Evolutionary conservation across 2,113 vertebrate species (phyloP).

Genomic region (Megaceryle torquata): DNA sequence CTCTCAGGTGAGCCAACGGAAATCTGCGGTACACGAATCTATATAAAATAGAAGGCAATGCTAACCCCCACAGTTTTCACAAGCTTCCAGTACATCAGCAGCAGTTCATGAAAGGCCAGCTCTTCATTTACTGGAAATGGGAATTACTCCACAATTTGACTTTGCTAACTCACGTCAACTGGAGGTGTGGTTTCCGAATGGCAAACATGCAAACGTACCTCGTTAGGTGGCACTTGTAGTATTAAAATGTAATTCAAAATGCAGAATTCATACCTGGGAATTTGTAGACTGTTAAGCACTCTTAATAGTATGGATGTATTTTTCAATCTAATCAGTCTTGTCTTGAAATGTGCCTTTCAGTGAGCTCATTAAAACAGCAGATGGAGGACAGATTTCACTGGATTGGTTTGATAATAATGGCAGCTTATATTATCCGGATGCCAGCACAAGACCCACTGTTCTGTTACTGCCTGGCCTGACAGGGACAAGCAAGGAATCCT

Average conservation of each 20-base stretch:
- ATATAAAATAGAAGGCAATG: neutral
- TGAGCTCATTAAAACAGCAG: conserved; percentile 93
- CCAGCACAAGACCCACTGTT: conserved; percentile 86
- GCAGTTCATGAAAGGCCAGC: neutral
- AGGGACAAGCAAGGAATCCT: conserved; percentile 96
- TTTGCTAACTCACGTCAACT: neutral
- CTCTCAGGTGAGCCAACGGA: neutral
- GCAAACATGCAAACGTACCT: neutral
- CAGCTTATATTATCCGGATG: conserved; percentile 81
- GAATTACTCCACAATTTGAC: neutral
- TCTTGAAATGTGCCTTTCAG: conserved; percentile 78
- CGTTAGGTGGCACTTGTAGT: neutral
- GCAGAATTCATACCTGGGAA: neutral
- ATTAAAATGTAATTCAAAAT: neutral
- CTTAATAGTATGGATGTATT: neutral
- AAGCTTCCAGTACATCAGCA: neutral
- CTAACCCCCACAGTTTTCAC: neutral
- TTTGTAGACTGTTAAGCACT: neutral
- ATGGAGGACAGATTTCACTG: conserved; percentile 98
- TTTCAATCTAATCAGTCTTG: conserved; percentile 17
- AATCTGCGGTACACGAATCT: neutral
- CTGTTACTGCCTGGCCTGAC: conserved; percentile 93
- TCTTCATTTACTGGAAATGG: neutral
- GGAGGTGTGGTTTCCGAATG: neutral
- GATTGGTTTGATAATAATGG: conserved; percentile 95